These are phyloP conservation scores for Chaetops frenatus DNA, from an alignment of 2,113 vertebrate species.

Conservation along the genomic window DNA sequence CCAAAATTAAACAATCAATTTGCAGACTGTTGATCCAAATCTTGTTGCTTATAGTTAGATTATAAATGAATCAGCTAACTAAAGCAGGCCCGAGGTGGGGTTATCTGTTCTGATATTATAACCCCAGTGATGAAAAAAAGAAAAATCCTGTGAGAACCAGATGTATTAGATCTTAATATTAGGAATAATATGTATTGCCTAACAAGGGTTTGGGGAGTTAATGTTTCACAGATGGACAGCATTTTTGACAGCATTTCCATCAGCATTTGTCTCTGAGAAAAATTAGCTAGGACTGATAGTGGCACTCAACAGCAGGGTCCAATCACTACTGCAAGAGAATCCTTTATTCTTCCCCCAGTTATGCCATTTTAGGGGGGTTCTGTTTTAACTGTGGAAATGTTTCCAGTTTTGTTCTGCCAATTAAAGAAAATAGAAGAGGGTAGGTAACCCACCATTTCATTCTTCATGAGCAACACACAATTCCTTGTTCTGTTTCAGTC, in stretches of 20 bases:
- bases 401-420: background rate
- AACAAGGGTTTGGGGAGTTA: background rate
- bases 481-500: background rate
- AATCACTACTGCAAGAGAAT: background rate
- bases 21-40: background rate
- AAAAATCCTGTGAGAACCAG: background rate
- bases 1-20: background rate
- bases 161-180: background rate
- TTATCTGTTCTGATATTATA: background rate
- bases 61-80: background rate
- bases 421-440: background rate
- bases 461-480: background rate
- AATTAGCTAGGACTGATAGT: background rate
- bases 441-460: background rate
- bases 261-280: background rate
- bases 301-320: background rate
- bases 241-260: background rate
- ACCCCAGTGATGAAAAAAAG: background rate
- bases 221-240: background rate
- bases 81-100: background rate
- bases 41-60: background rate
- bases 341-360: background rate
- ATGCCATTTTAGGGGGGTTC: background rate
- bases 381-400: background rate
- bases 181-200: background rate